Base-by-base conservation (phyloP, 2,797 vertebrate species). In the Gambusia yucatana region DNA sequence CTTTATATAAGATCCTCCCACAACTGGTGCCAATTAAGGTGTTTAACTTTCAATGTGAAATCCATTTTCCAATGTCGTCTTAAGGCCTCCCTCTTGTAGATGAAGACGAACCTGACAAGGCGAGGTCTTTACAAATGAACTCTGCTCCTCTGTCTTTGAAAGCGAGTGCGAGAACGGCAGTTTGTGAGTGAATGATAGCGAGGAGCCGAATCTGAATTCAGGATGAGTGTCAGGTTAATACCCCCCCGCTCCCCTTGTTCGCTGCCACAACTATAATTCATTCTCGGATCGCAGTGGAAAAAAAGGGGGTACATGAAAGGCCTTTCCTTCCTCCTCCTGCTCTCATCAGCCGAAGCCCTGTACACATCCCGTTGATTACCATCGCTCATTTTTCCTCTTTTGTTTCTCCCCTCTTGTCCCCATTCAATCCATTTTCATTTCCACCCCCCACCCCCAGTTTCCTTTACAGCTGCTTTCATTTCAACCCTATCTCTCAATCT, bases 341-440 rank as follows among this genome's bases (percentile, higher is more conserved):
- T 88, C 89, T 88, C 89, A 88, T 90, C 93, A 89, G 84, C 55
- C 17, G 72, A 61, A 72, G 87, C 86, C 77, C 81, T 3, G 52
- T 78, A 79, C 76, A 86, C 90, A 90, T 92, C 88, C 86, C 91
- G 88, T 90, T 89, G 89, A 94, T 93, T 93, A 90, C 91, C 91
- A 92, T 93, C 90, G 85, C 89, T 93, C 91, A 91, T 90, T 89
- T 89, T 89, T 69, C 25, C 88, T 82, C 91, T 89, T 94, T 93
- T 92, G 85, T 88, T 91, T 92, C 87, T 84, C 78, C 86, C 76
- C 82, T 83, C 80, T 76, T 91, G 92, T 88, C 88, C 90, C 91
- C 90, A 91, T 93, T 93, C 93, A 92, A 88, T 88, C 90, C 90
- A 88, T 92, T 92, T 93, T 90, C 90, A 91, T 93, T 89, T 91